Conservation (phyloP, 2,113 vertebrate genomes). For the Paradoxurus hermaphroditus region DNA sequence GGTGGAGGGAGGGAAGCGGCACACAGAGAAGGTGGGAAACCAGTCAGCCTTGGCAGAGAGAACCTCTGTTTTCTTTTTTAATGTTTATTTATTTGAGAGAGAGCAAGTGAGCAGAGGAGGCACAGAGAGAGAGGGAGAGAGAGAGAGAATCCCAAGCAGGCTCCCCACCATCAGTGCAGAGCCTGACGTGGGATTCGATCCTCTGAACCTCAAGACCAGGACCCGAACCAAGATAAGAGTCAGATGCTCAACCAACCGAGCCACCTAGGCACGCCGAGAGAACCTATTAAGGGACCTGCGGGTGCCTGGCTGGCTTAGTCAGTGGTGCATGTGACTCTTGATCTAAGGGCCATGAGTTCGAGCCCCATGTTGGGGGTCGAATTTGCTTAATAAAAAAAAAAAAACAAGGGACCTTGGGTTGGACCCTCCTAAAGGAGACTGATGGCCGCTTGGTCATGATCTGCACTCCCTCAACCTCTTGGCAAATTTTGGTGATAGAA, state of each 20-base stretch:
- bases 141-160: not conserved
- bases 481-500: not conserved
- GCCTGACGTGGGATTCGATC: no score
- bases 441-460: not conserved
- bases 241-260: not conserved
- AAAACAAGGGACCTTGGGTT: not conserved
- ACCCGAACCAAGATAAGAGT: not conserved
- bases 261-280: no score
- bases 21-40: not conserved
- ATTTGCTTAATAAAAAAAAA: not conserved
- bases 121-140: not conserved
- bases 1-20: not conserved
- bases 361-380: no score
- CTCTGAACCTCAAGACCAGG: not conserved
- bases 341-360: no score
- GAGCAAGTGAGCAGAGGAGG: not conserved
- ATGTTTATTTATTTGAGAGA: not conserved
- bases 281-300: not conserved
- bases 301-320: no score
- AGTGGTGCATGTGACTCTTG: no score
- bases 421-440: not conserved
- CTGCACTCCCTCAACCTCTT: not conserved
- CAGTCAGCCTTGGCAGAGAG: not conserved
- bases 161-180: not conserved
- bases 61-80: no score